Evolutionary conservation across 2,113 vertebrate genomes (phyloP), one percentile per base, ranked within the genome.

Genomic region (Syrmaticus mikado): DNA sequence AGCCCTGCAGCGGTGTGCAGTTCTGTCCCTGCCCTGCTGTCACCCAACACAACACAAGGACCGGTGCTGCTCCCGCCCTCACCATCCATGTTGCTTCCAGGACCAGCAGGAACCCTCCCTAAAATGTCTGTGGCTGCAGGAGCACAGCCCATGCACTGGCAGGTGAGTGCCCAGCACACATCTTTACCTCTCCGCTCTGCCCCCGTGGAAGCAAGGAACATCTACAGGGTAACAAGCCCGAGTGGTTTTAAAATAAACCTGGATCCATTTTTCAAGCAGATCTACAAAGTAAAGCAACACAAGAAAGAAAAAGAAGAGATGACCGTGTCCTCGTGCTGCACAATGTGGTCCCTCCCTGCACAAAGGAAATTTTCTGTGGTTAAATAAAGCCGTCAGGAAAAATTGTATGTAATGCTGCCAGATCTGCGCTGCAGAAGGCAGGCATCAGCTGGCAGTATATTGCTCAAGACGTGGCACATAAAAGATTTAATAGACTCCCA

Each of bases 401-500:
- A 74, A 22, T 4, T 34, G 83, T 15, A 38, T 15, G 74, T 57
- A 34, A 66, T 4, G 53, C 72, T 94, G 93, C 71, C 94, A 96
- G 94, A 65, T 75, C 34, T 10, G 27, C 2, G 1, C 36, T 73
- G 92, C 89, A 89, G 91, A 52, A 90, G 94, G 89, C 78, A 61
- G 82, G 74, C 90, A 89, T 93, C 96, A 96, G 90, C 92, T 87
- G 93, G 93, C 32, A 60, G 57, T 1, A 27, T 55, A 83, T 36
- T 65, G 93, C 93, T 95, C 79, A 79, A 89, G 94, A 90, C 81
- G 53, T 19, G 64, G 89, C 91, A 64, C 92, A 65, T 7, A 46
- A 83, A 80, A 85, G 88, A 90, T 74, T 45, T 62, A 91, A 66
- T 7, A 55, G 84, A 94, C 91, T 18, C 88, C 91, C 90, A 87